Percentiles rank a stretch among this genome's conserved stretches.
phyloP scores from a whole-genome alignment of 53 echinoderm and acorn worm genomes.

The Luidia sarsii region DNA sequence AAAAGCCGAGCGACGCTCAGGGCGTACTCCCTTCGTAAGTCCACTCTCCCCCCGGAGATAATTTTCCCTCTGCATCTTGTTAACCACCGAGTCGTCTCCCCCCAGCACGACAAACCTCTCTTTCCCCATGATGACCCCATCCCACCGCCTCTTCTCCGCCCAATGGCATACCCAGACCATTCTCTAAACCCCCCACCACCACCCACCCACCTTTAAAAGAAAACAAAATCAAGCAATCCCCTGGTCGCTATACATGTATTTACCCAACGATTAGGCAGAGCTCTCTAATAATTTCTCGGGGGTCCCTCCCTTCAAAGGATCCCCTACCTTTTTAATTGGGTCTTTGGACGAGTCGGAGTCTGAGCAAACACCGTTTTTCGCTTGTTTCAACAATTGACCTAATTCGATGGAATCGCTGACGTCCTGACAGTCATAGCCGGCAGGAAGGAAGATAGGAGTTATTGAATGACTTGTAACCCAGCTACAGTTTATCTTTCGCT shows the following conservation, averaged over 20 bases:
- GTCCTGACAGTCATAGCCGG: too few species aligned
- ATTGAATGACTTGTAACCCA: too few species aligned
- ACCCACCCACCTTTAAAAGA: too few species aligned
- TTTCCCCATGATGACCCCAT: neutral
- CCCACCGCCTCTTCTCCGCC: neutral
- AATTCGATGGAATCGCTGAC: constrained; percentile 26
- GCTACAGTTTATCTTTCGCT: too few species aligned
- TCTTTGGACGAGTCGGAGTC: constrained; percentile 6
- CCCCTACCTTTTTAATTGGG: too few species aligned
- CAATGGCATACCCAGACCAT: neutral
- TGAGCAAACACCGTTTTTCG: neutral
- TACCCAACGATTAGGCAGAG: constrained; percentile 19
- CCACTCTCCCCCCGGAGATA: neutral
- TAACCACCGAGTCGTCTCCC: too few species aligned
- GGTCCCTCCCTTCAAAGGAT: constrained; percentile 1
- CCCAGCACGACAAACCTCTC: too few species aligned
- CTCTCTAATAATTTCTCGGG: constrained; percentile 39
- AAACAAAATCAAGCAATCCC: too few species aligned
- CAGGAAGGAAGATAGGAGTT: too few species aligned
- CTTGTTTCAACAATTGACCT: constrained; percentile 48
- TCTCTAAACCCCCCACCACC: too few species aligned
- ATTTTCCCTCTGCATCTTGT: too few species aligned
- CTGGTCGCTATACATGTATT: too few species aligned
- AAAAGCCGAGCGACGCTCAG: constrained; percentile 16
- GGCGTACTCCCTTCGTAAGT: neutral